These are phyloP conservation scores for Brassicogethes aeneus DNA, from an alignment of 2,888 invertebrate species.

Conservation along the genomic window DNA sequence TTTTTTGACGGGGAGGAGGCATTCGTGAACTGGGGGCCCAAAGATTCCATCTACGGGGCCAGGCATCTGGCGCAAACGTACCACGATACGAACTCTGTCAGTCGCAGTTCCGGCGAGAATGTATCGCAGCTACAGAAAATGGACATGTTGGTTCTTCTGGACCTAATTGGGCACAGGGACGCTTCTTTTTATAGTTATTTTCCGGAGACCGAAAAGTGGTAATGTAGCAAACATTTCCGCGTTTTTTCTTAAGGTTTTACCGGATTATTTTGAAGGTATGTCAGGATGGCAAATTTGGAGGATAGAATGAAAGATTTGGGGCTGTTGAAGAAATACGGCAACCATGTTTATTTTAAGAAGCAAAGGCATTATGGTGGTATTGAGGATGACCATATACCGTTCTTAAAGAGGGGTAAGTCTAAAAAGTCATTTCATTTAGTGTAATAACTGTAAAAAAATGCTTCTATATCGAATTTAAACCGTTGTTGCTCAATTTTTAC, in stretches of 20 bases:
- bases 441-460: too few species aligned
- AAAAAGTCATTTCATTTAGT: slow-evolving; percentile 19
- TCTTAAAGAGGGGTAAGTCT: slow-evolving; percentile 43
- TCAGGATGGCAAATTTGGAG: slow-evolving; percentile 62
- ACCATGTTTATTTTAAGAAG: slow-evolving; percentile 59
- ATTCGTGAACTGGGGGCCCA: slow-evolving; percentile 75
- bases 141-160: slow-evolving; percentile 80
- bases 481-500: too few species aligned
- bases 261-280: slow-evolving; percentile 27
- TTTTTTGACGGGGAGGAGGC: slow-evolving; percentile 99
- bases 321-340: slow-evolving; percentile 45
- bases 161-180: slow-evolving; percentile 81
- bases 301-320: slow-evolving; percentile 49
- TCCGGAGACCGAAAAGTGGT: slow-evolving; percentile 66
- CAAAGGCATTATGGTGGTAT: slow-evolving; percentile 51
- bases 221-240: too few species aligned
- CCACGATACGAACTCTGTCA: slow-evolving; percentile 35
- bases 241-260: too few species aligned
- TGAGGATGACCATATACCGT: slow-evolving; percentile 92
- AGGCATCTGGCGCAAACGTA: slow-evolving; percentile 77
- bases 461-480: too few species aligned
- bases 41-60: slow-evolving; percentile 93
- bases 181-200: slow-evolving; percentile 82
- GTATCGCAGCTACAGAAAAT: slow-evolving; percentile 32
- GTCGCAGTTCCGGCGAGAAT: slow-evolving; percentile 17